Evolutionary conservation across 2,888 invertebrate species (phyloP), one percentile per base, ranked within the genome.

Genomic region (Parnassius glacialis): DNA sequence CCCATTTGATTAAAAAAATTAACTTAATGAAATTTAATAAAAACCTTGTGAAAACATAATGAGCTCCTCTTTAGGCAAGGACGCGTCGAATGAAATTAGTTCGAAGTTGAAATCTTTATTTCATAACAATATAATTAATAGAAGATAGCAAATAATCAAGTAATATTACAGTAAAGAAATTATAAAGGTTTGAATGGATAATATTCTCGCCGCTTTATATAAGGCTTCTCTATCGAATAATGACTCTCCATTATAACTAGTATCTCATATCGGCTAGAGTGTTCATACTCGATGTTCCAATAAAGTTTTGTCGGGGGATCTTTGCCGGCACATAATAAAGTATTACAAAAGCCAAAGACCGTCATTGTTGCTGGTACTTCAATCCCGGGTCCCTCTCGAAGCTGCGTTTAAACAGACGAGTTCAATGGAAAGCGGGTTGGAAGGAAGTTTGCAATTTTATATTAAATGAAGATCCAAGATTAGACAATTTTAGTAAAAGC

Each of bases 341-440:
- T 90, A 90, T 90, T 89, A 90, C 90, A 90, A 90, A 89, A 90
- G 90, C 87, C 90, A 90, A 88, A 90, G 90, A 90, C 88, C 89
- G 86, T 88, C 90, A 90, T 90, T 91, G 91, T 91, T 90, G 87
- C 84, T 83, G 88, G 88, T 86, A 87, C 90, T 90, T 86, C 89
- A 90, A 89, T 89, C 87, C 85, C 82, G 79, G 76, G 80, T 80
- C 81, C 75, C 70, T 74, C 65, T 69, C 78, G 57, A 56, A 57
- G 67, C 74, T 66, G 70, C 78, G 81, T 84, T 89, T 63, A 63
- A 48, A 48, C 48, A 13, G 54, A 70, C 53, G 10, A 43, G 52
- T 48, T 65, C 64, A 62, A 44, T 59, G 59, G 74, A 48, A 16
- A 13, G 48, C 48, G 5, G 34, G 5, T 34, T 34, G 34, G 34